A percentile compares a stretch with the other conserved stretches of the same genome.
Conservation (phyloP, 2,797 vertebrate species). For the Pteropus rufus region DNA sequence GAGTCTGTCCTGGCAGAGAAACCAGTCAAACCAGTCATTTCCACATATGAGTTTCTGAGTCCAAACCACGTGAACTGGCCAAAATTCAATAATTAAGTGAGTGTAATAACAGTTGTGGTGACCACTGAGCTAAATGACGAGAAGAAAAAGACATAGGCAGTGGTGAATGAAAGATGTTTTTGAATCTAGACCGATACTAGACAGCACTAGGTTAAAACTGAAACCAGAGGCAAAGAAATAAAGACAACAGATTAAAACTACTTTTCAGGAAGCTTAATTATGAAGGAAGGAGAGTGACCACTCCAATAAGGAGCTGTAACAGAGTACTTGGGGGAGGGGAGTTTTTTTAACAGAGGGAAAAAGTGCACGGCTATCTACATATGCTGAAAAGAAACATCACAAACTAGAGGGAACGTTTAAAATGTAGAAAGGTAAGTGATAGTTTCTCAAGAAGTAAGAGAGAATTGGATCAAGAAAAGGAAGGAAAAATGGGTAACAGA, state of each 20-base stretch:
- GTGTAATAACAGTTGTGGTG: not conserved
- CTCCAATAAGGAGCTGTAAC: fast-evolving
- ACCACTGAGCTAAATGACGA: not conserved
- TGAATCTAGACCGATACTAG: not conserved
- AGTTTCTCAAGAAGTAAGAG: not conserved
- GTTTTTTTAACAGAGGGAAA: not conserved
- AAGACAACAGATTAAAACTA: not conserved
- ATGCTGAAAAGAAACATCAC: not conserved
- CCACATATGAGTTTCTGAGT: not conserved
- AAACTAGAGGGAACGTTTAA: not conserved
- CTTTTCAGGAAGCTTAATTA: not conserved
- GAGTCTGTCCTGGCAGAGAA: not conserved
- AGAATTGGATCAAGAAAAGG: not conserved
- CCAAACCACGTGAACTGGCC: not conserved
- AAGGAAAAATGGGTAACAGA: not conserved
- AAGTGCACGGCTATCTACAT: not conserved
- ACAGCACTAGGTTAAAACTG: not conserved
- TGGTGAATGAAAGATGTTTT: not conserved
- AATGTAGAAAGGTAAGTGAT: not conserved
- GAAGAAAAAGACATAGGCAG: not conserved
- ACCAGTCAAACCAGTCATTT: not conserved
- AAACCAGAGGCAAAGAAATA: not conserved
- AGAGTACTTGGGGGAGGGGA: fast-evolving
- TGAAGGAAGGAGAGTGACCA: too few relatives aligned
- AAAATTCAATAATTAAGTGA: not conserved